Evolutionary conservation across 2,113 vertebrate genomes (phyloP).

Genomic region (Paracanthobrama guichenoti): DNA sequence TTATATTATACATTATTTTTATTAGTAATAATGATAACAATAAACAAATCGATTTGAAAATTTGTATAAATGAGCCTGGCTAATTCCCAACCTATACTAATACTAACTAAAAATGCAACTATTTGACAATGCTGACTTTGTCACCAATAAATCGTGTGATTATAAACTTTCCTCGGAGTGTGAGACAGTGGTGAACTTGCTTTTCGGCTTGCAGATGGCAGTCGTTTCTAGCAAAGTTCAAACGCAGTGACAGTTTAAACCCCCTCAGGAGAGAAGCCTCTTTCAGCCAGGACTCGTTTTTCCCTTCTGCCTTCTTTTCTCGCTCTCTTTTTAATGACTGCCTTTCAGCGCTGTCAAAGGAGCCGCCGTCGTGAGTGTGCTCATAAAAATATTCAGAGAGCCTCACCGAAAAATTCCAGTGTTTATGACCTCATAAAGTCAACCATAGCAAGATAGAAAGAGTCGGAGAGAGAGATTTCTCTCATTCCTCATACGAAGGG

Average conservation of each 20-base stretch:
- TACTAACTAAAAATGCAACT: not conserved
- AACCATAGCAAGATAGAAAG: slow-evolving; percentile 22
- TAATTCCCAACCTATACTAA: not conserved
- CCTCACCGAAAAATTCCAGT: slow-evolving; percentile 48
- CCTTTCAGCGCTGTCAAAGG: slow-evolving; percentile 54
- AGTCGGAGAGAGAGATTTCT: slow-evolving; percentile 24
- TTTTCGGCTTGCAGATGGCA: slow-evolving; percentile 8
- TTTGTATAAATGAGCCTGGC: not conserved
- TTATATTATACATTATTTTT: too few relatives aligned
- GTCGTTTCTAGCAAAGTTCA: slow-evolving; percentile 33
- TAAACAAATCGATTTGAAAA: too few relatives aligned
- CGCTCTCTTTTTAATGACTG: slow-evolving; percentile 44
- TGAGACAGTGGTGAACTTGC: slow-evolving; percentile 15
- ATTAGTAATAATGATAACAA: too few relatives aligned
- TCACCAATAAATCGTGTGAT: not conserved
- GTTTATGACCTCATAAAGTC: slow-evolving; percentile 60
- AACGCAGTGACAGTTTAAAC: slow-evolving; percentile 35
- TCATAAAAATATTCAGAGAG: slow-evolving; percentile 56
- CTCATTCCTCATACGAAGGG: slow-evolving; percentile 7
- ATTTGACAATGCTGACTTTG: not conserved
- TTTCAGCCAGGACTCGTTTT: slow-evolving; percentile 40
- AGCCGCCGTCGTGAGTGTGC: slow-evolving; percentile 15
- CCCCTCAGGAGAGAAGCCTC: slow-evolving; percentile 40
- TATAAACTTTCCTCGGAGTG: not conserved
- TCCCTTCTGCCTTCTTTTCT: slow-evolving; percentile 31